phyloP scores from a whole-genome alignment of 2,888 invertebrate species.

The Agrotis puta region DNA sequence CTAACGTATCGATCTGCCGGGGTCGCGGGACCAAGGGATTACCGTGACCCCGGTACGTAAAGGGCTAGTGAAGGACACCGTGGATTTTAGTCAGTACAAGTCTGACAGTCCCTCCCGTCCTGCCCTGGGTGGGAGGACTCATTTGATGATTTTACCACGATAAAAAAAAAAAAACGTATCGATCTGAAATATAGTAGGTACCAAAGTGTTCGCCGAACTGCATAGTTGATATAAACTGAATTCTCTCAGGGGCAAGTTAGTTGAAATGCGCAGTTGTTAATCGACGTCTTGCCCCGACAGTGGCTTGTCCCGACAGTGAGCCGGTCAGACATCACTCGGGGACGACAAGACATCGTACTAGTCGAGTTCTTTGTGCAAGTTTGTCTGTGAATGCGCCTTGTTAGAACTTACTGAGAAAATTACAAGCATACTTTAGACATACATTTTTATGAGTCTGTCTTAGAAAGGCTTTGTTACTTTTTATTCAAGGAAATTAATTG shows the following conservation, averaged over 20 bases:
- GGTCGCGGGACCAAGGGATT: no score
- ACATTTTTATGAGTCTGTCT: not conserved
- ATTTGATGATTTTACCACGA: no score
- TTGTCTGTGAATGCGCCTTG: constrained; percentile 27
- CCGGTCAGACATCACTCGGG: constrained; percentile 20
- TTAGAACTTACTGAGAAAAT: constrained; percentile 4
- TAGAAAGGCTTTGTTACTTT: not conserved
- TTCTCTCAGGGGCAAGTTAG: constrained; percentile 11
- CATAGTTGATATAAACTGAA: constrained; percentile 1
- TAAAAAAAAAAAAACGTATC: no score
- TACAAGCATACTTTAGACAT: not conserved
- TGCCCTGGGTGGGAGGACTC: no score
- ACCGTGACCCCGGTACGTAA: no score
- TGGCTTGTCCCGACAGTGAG: constrained; percentile 5
- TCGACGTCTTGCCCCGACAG: constrained; percentile 10
- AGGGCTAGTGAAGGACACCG: no score
- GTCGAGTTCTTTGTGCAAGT: constrained; percentile 21
- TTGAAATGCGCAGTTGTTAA: constrained; percentile 6
- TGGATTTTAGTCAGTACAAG: no score
- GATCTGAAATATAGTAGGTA: not conserved
- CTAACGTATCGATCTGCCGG: not conserved
- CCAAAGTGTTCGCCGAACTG: not conserved
- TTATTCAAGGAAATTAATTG: not conserved
- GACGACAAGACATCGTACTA: not conserved
- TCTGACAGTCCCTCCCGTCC: no score